These are phyloP conservation scores for Drosophila lacteicornis DNA, from an alignment of 1,140 invertebrate genomes.

Conservation along the genomic window DNA sequence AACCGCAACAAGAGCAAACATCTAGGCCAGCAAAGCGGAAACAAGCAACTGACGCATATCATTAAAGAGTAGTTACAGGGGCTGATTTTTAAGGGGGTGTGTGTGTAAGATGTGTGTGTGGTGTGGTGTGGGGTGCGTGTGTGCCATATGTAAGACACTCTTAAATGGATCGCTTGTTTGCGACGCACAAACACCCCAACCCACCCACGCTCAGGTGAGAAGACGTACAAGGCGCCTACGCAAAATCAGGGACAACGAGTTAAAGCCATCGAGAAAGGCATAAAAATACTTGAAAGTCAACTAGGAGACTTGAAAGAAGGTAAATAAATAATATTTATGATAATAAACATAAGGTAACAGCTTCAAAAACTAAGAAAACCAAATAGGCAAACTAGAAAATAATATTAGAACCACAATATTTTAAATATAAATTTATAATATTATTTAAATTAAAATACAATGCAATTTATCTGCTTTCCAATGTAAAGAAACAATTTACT, in stretches of 20 bases:
- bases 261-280: background rate
- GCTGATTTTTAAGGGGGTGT: background rate
- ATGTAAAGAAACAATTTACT: too few species aligned
- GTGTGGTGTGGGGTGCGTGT: background rate
- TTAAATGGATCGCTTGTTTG: conserved; percentile 53
- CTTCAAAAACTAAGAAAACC: background rate
- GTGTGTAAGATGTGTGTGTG: background rate
- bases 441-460: too few species aligned
- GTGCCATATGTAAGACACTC: conserved; percentile 38
- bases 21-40: conserved; percentile 43
- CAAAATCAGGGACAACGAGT: conserved; percentile 18
- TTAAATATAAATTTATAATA: background rate
- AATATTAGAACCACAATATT: too few species aligned
- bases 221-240: background rate
- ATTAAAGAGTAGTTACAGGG: conserved; percentile 49
- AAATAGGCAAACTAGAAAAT: too few species aligned
- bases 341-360: background rate
- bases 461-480: too few species aligned
- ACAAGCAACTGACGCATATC: conserved; percentile 49
- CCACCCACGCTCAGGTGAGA: conserved; percentile 4
- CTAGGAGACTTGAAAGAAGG: too few species aligned
- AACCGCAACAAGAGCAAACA: conserved; percentile 39
- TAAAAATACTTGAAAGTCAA: background rate
- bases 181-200: conserved; percentile 14
- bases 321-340: background rate